These are phyloP conservation scores for Ginglymostoma cirratum DNA, from an alignment of 2,113 vertebrate genomes.

Conservation along the genomic window DNA sequence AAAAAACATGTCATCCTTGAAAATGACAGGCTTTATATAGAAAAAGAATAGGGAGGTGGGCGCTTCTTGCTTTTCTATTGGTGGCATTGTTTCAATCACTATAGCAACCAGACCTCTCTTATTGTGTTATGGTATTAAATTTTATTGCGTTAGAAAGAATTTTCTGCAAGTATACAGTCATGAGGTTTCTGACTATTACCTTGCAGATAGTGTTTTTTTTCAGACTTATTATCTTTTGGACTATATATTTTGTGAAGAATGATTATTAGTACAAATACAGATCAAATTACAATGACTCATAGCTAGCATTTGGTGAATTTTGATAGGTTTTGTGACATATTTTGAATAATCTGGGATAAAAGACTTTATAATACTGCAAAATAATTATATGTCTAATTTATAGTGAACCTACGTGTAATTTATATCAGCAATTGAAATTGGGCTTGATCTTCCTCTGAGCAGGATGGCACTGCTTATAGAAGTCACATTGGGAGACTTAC, in stretches of 20 bases:
- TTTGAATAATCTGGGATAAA: neutral
- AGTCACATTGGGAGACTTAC: neutral
- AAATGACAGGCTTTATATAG: constrained; percentile 19
- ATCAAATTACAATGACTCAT: neutral
- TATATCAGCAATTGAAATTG: neutral
- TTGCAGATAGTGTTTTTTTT: neutral
- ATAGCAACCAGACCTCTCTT: neutral
- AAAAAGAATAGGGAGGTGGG: neutral
- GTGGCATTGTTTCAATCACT: constrained; percentile 19
- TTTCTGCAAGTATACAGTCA: neutral
- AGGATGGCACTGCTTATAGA: neutral
- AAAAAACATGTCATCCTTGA: neutral
- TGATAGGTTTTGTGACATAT: neutral
- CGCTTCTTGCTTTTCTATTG: neutral
- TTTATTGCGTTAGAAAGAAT: neutral
- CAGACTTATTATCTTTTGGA: neutral
- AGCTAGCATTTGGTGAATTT: neutral
- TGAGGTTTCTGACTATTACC: neutral
- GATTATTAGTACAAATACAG: neutral
- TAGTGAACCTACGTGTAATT: neutral
- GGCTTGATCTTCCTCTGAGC: neutral
- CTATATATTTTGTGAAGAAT: neutral
- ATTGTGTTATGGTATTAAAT: neutral
- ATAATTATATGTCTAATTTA: neutral
- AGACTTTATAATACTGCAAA: neutral